Evolutionary conservation across 2,797 vertebrate species (phyloP).

Genomic region (Takifugu ocellatus): DNA sequence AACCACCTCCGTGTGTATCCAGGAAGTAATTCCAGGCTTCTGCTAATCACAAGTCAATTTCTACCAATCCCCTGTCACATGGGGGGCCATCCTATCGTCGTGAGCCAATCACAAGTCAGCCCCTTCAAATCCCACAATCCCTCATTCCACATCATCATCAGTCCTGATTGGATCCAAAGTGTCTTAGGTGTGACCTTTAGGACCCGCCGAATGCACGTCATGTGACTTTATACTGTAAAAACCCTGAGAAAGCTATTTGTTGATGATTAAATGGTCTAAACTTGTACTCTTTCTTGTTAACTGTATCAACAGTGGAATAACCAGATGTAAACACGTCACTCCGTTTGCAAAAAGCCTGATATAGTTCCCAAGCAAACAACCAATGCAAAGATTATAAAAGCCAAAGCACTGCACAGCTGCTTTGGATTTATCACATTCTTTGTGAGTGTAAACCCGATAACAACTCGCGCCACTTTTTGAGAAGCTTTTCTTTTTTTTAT

Average conservation of each 20-base stretch:
- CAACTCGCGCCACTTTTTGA: too few species aligned
- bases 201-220: constrained; percentile 9
- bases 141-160: constrained; percentile 55
- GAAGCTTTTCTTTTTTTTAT: not conserved
- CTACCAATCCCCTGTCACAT: constrained; percentile 50
- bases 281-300: too few species aligned
- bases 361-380: too few species aligned
- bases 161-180: constrained; percentile 15
- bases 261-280: too few species aligned
- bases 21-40: constrained; percentile 13
- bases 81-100: constrained; percentile 40
- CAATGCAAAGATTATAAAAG: too few species aligned
- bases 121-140: constrained; percentile 50
- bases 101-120: constrained; percentile 61
- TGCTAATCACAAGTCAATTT: constrained; percentile 56
- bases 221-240: not conserved
- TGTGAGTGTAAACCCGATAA: too few species aligned
- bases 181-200: constrained; percentile 42
- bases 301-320: too few species aligned
- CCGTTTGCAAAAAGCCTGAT: too few species aligned
- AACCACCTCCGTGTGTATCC: constrained; percentile 17
- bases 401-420: too few species aligned
- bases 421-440: too few species aligned
- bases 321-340: too few species aligned
- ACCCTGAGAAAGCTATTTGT: not conserved